These are phyloP conservation scores for Heliconius charithonia DNA, from an alignment of 2,888 invertebrate species.

Conservation along the genomic window DNA sequence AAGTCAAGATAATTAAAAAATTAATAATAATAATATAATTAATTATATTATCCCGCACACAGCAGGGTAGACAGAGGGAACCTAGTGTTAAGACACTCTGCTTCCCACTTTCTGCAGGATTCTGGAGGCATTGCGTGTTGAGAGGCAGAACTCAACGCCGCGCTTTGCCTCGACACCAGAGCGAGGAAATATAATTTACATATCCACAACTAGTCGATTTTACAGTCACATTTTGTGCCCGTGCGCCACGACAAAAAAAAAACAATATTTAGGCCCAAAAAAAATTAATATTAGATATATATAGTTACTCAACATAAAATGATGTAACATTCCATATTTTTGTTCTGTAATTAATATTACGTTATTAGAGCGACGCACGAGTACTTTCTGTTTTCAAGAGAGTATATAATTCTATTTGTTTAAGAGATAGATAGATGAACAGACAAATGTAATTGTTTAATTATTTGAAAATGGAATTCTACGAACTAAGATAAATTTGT, in stretches of 20 bases:
- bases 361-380: neutral
- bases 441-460: slow-evolving; percentile 16
- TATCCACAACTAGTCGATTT: too few relatives aligned
- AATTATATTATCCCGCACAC: too few relatives aligned
- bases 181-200: too few relatives aligned
- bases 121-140: too few relatives aligned
- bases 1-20: too few relatives aligned
- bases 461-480: slow-evolving; percentile 36
- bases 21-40: too few relatives aligned
- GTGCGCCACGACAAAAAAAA: neutral
- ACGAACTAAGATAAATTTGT: slow-evolving; percentile 27
- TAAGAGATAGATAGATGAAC: neutral
- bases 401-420: slow-evolving; percentile 8
- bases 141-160: too few relatives aligned
- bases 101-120: too few relatives aligned
- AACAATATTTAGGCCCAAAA: neutral
- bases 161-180: too few relatives aligned
- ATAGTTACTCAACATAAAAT: neutral
- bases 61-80: too few relatives aligned
- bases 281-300: neutral
- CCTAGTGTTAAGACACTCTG: too few relatives aligned
- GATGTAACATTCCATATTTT: neutral
- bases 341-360: neutral
- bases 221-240: too few relatives aligned
- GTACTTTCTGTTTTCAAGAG: neutral